These are phyloP conservation scores for Heliconius ismenius DNA, from an alignment of 2,888 invertebrate genomes.

Conservation along the genomic window DNA sequence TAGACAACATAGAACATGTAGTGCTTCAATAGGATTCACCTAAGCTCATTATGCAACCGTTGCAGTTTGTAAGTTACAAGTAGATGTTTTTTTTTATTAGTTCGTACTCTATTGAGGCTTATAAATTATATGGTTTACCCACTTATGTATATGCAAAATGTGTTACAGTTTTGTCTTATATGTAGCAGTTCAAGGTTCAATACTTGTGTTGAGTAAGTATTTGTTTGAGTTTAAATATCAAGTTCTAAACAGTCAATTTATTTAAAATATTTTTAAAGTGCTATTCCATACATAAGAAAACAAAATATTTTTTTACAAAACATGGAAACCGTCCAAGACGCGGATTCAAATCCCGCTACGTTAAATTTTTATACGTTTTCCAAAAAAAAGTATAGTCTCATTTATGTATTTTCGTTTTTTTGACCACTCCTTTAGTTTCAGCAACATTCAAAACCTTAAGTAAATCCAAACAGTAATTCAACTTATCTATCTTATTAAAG, in stretches of 20 bases:
- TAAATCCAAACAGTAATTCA: neutral
- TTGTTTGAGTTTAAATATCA: neutral
- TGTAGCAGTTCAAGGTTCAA: neutral
- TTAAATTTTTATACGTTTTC: neutral
- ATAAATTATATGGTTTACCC: too few species aligned
- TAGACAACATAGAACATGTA: conserved; percentile 30
- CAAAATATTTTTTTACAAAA: neutral
- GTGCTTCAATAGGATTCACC: conserved; percentile 50
- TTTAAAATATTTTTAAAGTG: neutral
- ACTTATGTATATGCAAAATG: neutral
- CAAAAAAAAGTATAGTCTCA: neutral
- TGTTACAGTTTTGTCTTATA: too few species aligned
- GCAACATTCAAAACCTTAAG: neutral
- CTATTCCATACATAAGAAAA: neutral
- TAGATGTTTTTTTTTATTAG: conserved; percentile 9
- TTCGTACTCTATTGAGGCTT: neutral
- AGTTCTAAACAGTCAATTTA: too few species aligned
- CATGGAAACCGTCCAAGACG: too few species aligned
- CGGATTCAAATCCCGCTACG: too few species aligned
- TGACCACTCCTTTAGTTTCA: neutral
- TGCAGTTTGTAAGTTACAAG: conserved; percentile 40
- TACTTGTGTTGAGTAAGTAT: neutral
- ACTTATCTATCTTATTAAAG: conserved; percentile 2
- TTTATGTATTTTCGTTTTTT: neutral
- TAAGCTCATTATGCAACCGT: conserved; percentile 48